These are phyloP conservation scores for Anaspis maculata DNA, from an alignment of 2,888 invertebrate genomes.

Conservation along the genomic window DNA sequence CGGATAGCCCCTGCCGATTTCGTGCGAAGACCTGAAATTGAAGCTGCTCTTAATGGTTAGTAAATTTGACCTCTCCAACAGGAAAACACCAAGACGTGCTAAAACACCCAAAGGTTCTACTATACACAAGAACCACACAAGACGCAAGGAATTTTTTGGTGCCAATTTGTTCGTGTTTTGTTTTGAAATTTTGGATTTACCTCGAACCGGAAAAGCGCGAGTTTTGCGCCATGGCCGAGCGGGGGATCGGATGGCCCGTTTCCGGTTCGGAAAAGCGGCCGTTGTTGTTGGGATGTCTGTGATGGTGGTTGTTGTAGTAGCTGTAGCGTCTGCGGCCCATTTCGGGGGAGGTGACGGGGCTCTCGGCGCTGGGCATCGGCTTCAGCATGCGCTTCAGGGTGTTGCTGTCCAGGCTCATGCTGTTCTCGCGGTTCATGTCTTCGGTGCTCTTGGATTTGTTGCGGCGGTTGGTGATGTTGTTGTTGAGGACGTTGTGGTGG, in stretches of 20 bases:
- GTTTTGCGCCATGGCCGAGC: constrained; percentile 55
- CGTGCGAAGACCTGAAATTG: constrained; percentile 57
- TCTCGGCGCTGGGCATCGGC: constrained; percentile 84
- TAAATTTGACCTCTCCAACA: neutral
- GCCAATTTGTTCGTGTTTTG: neutral
- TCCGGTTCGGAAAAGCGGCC: constrained; percentile 44
- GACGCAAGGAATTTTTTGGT: too few relatives aligned
- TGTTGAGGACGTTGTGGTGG: constrained; percentile 65
- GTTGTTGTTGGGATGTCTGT: constrained; percentile 52
- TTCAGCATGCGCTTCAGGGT: constrained; percentile 91
- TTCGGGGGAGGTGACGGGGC: constrained; percentile 85
- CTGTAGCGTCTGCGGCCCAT: constrained; percentile 76
- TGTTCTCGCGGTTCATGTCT: constrained; percentile 57
- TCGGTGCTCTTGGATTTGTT: constrained; percentile 85
- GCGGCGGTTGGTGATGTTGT: constrained; percentile 55
- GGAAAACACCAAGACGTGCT: neutral
- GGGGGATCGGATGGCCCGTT: constrained; percentile 45
- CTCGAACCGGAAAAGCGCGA: constrained; percentile 57
- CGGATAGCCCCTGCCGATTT: constrained; percentile 63
- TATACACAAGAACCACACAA: too few relatives aligned
- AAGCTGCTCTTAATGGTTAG: constrained; percentile 12
- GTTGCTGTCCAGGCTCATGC: constrained; percentile 62
- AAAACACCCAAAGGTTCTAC: too few relatives aligned
- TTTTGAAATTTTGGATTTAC: constrained; percentile 32
- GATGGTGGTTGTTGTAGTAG: constrained; percentile 56